Evolutionary conservation across 2,113 vertebrate species (phyloP).

Genomic region (Agelaius phoeniceus): DNA sequence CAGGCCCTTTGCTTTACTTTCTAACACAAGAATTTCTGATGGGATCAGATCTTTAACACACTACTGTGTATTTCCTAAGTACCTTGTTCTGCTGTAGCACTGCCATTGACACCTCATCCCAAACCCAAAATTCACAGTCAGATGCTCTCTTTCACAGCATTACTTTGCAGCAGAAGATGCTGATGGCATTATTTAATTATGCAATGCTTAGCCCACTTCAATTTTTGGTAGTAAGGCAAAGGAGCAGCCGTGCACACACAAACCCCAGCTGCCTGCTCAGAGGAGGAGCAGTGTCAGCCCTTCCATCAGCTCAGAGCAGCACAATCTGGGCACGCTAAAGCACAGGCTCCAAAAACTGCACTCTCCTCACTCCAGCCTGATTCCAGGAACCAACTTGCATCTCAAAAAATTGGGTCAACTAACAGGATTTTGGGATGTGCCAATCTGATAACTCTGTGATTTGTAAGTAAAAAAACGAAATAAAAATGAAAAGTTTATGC

Average conservation of each 20-base stretch:
- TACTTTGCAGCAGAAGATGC: background rate
- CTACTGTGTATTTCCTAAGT: background rate
- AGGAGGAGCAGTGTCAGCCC: background rate
- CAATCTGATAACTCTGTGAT: background rate
- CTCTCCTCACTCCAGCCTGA: background rate
- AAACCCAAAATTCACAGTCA: background rate
- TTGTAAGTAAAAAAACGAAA: background rate
- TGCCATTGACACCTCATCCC: accelerated
- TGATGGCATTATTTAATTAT: background rate
- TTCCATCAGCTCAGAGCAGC: background rate
- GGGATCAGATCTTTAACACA: conserved; percentile 2
- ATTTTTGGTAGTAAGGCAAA: background rate
- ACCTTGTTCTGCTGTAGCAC: background rate
- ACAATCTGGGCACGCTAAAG: background rate
- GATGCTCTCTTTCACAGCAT: background rate
- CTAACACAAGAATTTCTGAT: conserved; percentile 19
- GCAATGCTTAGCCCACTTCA: background rate
- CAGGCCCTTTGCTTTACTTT: conserved; percentile 39
- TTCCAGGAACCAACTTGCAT: background rate
- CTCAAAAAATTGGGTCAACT: background rate
- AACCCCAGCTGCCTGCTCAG: background rate
- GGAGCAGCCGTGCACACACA: background rate
- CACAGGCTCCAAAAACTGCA: background rate
- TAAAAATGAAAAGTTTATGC: background rate
- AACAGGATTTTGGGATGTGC: background rate